A percentile compares a stretch with the other conserved stretches of the same genome.
Conservation (phyloP, 2,797 vertebrate genomes). For the Benthosema pterotum region DNA sequence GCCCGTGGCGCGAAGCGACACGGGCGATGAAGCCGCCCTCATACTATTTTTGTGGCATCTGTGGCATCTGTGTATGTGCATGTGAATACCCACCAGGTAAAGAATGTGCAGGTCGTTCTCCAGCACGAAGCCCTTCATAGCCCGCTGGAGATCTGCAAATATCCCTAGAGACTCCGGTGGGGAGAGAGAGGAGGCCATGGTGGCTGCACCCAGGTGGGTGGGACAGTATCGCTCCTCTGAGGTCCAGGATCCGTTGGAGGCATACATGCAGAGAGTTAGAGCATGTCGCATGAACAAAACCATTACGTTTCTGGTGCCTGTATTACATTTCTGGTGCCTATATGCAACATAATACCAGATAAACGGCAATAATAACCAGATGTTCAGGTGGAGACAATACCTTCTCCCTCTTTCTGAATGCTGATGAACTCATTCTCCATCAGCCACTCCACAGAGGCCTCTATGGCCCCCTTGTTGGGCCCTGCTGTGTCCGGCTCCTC, state of each 20-base stretch:
- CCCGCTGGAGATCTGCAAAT: conserved; percentile 96
- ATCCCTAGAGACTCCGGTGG: conserved; percentile 92
- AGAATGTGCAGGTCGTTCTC: conserved; percentile 96
- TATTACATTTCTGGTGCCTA: no score
- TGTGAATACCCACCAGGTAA: conserved; percentile 89
- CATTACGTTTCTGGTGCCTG: no score
- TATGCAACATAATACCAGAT: no score
- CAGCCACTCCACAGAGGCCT: conserved; percentile 91
- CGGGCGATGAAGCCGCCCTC: no score
- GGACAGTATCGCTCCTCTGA: conserved; percentile 85
- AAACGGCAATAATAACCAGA: conserved; percentile 15
- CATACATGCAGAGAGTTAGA: background rate
- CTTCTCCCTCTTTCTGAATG: conserved; percentile 75
- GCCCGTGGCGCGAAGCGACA: no score
- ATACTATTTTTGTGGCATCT: no score
- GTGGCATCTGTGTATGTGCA: background rate
- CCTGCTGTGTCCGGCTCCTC: conserved; percentile 52
- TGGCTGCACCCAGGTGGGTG: conserved; percentile 93
- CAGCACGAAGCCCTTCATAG: conserved; percentile 97
- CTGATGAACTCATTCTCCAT: conserved; percentile 95
- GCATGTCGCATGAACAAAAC: no score
- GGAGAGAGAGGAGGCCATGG: conserved; percentile 94
- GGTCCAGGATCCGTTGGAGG: background rate
- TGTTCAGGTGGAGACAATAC: conserved; percentile 30
- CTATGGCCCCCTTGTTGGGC: conserved; percentile 79